Percentiles rank a stretch among this genome's conserved stretches.
These are phyloP conservation scores for Xylota segnis DNA, from an alignment of 2,888 invertebrate genomes.

Conservation along the genomic window DNA sequence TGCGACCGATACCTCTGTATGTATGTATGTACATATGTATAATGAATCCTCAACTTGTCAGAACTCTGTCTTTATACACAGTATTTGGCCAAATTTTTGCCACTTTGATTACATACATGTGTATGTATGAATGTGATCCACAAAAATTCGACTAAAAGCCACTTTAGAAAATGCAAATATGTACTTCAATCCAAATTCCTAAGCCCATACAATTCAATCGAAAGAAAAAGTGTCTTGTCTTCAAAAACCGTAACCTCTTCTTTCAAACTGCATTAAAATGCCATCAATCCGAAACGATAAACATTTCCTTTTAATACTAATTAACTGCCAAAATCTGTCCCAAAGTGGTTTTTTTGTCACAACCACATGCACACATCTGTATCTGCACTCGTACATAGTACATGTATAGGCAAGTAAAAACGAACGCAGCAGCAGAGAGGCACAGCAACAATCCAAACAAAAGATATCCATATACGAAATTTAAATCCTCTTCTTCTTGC, in stretches of 20 bases:
- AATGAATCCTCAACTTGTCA: no score
- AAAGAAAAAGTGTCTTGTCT: conserved; percentile 6
- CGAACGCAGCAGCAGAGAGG: not conserved
- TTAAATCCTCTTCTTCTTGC: conserved; percentile 30
- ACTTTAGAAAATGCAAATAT: not conserved
- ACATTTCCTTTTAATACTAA: conserved; percentile 49
- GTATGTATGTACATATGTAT: no score
- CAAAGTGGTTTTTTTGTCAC: conserved; percentile 55
- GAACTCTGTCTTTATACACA: no score
- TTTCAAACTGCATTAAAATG: conserved; percentile 55
- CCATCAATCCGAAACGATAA: conserved; percentile 50
- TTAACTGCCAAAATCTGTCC: conserved; percentile 67
- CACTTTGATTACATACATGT: not conserved
- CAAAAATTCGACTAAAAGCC: not conserved
- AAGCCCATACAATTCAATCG: not conserved
- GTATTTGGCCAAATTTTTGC: no score
- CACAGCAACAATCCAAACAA: conserved; percentile 54
- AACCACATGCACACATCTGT: conserved; percentile 5
- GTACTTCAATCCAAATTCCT: not conserved
- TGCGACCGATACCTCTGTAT: no score
- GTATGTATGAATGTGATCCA: not conserved
- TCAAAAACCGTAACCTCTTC: conserved; percentile 13
- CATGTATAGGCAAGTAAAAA: not conserved
- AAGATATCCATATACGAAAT: conserved; percentile 51
- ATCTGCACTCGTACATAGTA: not conserved